A percentile compares a stretch with the other conserved stretches of the same genome.
phyloP scores from a whole-genome alignment of 2,113 vertebrate species.

The Dromaius novaehollandiae region DNA sequence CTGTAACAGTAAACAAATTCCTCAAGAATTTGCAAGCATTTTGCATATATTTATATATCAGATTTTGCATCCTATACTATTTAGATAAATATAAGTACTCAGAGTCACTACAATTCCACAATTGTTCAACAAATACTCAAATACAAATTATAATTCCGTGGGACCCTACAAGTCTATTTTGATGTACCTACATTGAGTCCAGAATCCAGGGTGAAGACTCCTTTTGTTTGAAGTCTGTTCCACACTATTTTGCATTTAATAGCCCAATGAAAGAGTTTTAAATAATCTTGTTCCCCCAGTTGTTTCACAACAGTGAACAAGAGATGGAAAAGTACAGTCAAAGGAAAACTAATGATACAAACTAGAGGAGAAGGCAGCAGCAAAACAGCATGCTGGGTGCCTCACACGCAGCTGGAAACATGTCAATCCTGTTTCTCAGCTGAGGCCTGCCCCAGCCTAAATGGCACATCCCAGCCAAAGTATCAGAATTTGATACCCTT shows the following conservation, averaged over 20 bases:
- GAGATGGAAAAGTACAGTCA: background rate
- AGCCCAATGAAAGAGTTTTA: background rate
- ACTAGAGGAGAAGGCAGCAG: background rate
- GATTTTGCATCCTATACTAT: background rate
- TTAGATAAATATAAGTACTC: background rate
- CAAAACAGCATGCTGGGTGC: background rate
- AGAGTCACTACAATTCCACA: background rate
- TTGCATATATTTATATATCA: background rate
- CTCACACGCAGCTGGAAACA: background rate
- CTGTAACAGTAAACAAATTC: background rate
- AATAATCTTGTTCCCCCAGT: background rate
- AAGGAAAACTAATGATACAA: background rate
- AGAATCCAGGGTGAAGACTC: background rate
- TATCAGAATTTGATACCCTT: background rate
- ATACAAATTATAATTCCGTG: background rate
- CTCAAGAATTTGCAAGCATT: background rate
- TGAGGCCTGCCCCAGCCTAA: background rate
- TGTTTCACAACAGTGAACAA: background rate
- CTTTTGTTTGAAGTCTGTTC: background rate
- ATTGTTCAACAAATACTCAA: background rate
- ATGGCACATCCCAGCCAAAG: background rate
- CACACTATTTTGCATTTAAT: background rate
- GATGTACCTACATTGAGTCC: background rate
- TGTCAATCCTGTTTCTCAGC: accelerated
- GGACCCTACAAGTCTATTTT: background rate